These are phyloP conservation scores for Leptatherina wallacei DNA, from an alignment of 2,797 vertebrate species.

Conservation along the genomic window DNA sequence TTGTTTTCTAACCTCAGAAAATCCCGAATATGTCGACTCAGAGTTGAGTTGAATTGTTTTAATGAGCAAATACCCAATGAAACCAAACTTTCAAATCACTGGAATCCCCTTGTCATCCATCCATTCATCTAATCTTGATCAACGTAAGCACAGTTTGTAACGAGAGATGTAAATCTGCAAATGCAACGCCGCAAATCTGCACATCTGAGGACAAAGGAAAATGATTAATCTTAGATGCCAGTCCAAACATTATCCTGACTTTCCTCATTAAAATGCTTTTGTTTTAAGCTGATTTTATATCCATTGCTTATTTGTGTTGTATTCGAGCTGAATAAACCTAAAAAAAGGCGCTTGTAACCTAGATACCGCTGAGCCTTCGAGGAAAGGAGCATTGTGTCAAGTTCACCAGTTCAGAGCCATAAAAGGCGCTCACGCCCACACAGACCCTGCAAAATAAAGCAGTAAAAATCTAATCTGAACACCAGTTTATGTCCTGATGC, in stretches of 20 bases:
- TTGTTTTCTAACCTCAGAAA: neutral
- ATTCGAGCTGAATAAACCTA: slow-evolving; percentile 28
- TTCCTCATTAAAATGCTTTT: slow-evolving; percentile 23
- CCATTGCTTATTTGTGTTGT: slow-evolving; percentile 5
- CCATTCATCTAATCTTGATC: neutral
- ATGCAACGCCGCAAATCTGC: slow-evolving; percentile 8
- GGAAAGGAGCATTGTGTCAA: slow-evolving; percentile 69
- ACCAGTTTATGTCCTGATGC: slow-evolving; percentile 25
- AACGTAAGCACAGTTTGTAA: neutral
- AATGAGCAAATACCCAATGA: neutral
- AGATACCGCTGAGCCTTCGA: slow-evolving; percentile 68
- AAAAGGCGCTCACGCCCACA: slow-evolving; percentile 62
- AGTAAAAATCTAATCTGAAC: slow-evolving; percentile 49
- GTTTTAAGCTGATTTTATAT: slow-evolving; percentile 28
- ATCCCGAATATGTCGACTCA: neutral
- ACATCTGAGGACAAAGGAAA: slow-evolving; percentile 1
- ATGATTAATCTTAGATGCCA: slow-evolving; percentile 19
- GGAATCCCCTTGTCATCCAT: neutral
- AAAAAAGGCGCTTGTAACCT: slow-evolving; percentile 53
- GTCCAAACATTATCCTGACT: slow-evolving; percentile 14
- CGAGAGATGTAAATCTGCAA: slow-evolving; percentile 9
- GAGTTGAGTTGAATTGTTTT: neutral
- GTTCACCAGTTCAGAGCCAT: slow-evolving; percentile 61
- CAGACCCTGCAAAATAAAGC: slow-evolving; percentile 51
- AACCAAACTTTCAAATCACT: neutral